phyloP scores from a whole-genome alignment of 2,888 invertebrate genomes.

The Agapetus fuscipes region DNA sequence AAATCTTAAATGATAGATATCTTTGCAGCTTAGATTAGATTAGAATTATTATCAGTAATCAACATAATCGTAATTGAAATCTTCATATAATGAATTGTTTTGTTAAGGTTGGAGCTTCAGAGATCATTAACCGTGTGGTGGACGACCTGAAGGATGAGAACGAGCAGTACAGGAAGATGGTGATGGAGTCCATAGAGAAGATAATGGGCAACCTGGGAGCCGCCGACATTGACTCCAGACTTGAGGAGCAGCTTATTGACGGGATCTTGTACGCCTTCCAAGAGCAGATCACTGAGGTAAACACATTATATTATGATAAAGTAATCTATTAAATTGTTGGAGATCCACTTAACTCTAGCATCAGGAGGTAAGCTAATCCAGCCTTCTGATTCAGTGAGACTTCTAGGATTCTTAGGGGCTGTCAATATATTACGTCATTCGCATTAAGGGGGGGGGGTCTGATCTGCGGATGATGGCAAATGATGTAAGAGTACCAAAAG shows the following conservation, averaged over 20 bases:
- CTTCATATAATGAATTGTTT: not conserved
- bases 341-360: too few species aligned
- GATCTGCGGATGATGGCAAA: too few species aligned
- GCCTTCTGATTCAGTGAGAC: too few species aligned
- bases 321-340: too few species aligned
- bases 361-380: too few species aligned
- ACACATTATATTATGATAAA: not conserved
- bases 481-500: too few species aligned
- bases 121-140: constrained; percentile 96
- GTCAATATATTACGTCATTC: too few species aligned
- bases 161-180: constrained; percentile 99
- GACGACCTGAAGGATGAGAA: constrained; percentile 99
- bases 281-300: constrained; percentile 96
- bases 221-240: constrained; percentile 93
- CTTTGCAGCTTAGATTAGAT: too few species aligned
- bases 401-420: too few species aligned
- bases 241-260: constrained; percentile 98
- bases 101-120: constrained; percentile 83
- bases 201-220: constrained; percentile 96
- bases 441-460: too few species aligned
- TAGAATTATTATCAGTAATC: not conserved
- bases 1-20: too few species aligned
- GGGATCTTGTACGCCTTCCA: constrained; percentile 99
- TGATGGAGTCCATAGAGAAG: constrained; percentile 99
- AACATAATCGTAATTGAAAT: not conserved